Conservation (phyloP, 2,797 vertebrate genomes). For the Discoglossus pictus region DNA sequence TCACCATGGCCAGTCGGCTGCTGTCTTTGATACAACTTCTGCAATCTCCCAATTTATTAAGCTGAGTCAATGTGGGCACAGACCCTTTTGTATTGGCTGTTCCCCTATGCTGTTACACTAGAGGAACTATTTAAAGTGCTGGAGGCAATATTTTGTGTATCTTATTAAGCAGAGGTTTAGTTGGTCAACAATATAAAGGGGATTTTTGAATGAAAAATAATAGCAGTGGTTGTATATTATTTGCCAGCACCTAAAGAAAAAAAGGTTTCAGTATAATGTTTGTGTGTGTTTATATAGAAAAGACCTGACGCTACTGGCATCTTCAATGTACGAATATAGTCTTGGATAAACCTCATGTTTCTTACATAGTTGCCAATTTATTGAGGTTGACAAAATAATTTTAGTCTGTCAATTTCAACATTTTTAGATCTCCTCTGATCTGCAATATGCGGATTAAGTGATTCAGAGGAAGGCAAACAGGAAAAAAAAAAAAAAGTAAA, state of each 20-base stretch:
- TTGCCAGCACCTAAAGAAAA: slow-evolving; percentile 9
- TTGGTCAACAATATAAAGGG: too few species aligned
- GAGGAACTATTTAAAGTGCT: slow-evolving; percentile 22
- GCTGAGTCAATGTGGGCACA: slow-evolving; percentile 33
- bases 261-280: slow-evolving; percentile 6
- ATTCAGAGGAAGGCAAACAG: too few species aligned
- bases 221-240: slow-evolving; percentile 26
- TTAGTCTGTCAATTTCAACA: too few species aligned
- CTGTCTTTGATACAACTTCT: slow-evolving; percentile 41
- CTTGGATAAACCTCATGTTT: too few species aligned
- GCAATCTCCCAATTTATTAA: slow-evolving; percentile 43
- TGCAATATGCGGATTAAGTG: too few species aligned
- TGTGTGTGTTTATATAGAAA: slow-evolving; percentile 6
- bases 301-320: slow-evolving; percentile 2
- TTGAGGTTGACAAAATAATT: too few species aligned
- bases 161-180: too few species aligned
- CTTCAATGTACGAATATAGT: too few species aligned
- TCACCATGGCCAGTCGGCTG: slow-evolving; percentile 16
- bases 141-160: not conserved
- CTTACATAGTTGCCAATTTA: too few species aligned
- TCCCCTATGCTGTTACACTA: slow-evolving; percentile 17
- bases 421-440: too few species aligned
- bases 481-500: too few species aligned
- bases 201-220: not conserved
- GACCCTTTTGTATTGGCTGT: slow-evolving; percentile 16